phyloP scores from a whole-genome alignment of 1,140 invertebrate species.

The Drosophila pseudoananassae region DNA sequence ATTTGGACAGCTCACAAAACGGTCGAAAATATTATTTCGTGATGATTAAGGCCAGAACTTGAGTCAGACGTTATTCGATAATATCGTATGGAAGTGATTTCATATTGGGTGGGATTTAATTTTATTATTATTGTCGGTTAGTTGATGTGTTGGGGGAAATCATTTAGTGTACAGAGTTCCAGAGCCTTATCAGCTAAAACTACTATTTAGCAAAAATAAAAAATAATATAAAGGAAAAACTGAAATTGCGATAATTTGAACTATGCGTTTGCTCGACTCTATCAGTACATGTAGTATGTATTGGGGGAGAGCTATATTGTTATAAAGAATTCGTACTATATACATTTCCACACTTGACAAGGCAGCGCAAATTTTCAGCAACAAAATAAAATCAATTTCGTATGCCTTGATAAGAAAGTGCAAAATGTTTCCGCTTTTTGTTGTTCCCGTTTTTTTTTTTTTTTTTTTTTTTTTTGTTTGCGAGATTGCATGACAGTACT shows the following conservation, averaged over 20 bases:
- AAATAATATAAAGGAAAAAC: conserved; percentile 24
- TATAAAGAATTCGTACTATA: conserved; percentile 21
- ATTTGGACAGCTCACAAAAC: conserved; percentile 8
- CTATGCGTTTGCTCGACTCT: conserved; percentile 7
- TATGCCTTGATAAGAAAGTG: conserved; percentile 73
- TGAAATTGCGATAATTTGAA: conserved; percentile 77
- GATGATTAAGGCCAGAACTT: conserved; percentile 38
- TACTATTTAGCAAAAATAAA: conserved; percentile 38
- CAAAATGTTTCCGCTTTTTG: conserved; percentile 78
- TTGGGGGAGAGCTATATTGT: conserved; percentile 5
- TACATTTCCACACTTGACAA: conserved; percentile 26
- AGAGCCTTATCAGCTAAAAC: conserved; percentile 31
- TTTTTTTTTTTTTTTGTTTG: conserved; percentile 42
- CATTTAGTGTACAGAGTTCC: too few relatives aligned
- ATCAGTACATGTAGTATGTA: conserved; percentile 24
- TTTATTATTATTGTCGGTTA: background rate
- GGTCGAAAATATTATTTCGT: conserved; percentile 11
- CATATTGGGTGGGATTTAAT: conserved; percentile 18
- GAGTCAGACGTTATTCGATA: conserved; percentile 20
- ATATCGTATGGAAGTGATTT: conserved; percentile 5
- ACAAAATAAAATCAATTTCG: conserved; percentile 76
- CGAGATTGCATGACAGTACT: conserved; percentile 45
- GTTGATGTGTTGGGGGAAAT: too few relatives aligned
- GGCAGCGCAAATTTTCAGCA: conserved; percentile 58
- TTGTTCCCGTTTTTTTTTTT: conserved; percentile 27